A percentile compares a stretch with the other conserved stretches of the same genome.
These are phyloP conservation scores for Cephalotes varians DNA, from an alignment of 2,888 invertebrate genomes.

Conservation along the genomic window DNA sequence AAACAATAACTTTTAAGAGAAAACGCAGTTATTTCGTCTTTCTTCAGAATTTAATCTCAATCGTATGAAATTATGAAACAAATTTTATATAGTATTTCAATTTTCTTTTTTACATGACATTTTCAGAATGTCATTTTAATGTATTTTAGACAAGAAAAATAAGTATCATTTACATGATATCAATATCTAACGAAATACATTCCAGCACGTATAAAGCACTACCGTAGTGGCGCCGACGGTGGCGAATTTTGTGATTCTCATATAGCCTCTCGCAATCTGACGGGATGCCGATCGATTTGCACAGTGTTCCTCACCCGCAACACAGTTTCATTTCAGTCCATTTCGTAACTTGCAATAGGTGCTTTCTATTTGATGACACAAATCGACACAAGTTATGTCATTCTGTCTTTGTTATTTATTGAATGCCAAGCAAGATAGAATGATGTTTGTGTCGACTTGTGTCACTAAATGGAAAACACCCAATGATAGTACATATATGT, in stretches of 20 bases:
- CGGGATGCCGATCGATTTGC: conserved; percentile 81
- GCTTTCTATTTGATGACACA: too few species aligned
- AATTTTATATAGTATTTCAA: neutral
- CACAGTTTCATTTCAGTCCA: conserved; percentile 60
- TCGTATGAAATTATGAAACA: neutral
- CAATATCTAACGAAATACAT: conserved; percentile 10
- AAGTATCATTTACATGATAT: conserved; percentile 27
- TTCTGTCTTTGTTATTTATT: too few species aligned
- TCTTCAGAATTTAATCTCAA: neutral
- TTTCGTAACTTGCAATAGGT: conserved; percentile 55
- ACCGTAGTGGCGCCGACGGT: conserved; percentile 78
- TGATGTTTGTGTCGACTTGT: too few species aligned
- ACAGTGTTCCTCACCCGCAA: conserved; percentile 63
- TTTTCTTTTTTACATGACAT: neutral
- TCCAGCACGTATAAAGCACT: conserved; percentile 51
- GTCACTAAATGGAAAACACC: too few species aligned
- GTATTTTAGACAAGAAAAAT: conserved; percentile 12
- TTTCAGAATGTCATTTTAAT: neutral
- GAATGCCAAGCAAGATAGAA: too few species aligned
- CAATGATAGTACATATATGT: neutral
- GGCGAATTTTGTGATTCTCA: conserved; percentile 67
- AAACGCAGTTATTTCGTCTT: neutral
- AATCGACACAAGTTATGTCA: too few species aligned
- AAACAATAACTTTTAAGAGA: neutral
- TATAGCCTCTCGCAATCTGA: conserved; percentile 74